Percentiles rank a stretch among this genome's conserved stretches.
phyloP scores from a whole-genome alignment of 2,888 invertebrate genomes.

The Cephus spinipes region DNA sequence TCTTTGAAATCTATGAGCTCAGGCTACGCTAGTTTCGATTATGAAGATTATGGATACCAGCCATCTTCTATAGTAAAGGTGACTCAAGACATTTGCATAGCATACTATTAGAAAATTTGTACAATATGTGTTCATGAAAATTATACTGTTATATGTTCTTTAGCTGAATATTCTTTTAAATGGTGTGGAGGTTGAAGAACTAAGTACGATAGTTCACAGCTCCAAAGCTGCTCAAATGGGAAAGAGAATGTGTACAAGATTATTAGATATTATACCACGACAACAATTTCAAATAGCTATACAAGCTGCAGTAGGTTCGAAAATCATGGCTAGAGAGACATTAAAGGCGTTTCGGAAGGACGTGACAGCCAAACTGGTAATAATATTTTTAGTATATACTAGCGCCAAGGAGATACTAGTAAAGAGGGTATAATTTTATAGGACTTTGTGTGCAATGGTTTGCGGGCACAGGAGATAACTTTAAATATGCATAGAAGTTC shows the following conservation, averaged over 20 bases:
- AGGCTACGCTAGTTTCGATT: conserved; percentile 96
- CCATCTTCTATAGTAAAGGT: conserved; percentile 83
- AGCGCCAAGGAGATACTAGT: neutral
- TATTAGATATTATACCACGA: conserved; percentile 87
- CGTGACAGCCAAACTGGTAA: conserved; percentile 92
- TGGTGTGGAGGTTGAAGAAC: conserved; percentile 83
- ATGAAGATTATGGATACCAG: conserved; percentile 89
- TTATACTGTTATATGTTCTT: conserved; percentile 21
- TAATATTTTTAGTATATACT: neutral
- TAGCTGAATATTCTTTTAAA: conserved; percentile 85
- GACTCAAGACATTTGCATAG: conserved; percentile 44
- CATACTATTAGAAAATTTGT: neutral
- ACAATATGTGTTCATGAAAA: neutral
- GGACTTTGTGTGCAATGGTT: neutral
- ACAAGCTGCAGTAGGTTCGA: conserved; percentile 84
- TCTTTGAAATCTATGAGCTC: conserved; percentile 88
- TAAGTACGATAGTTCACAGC: conserved; percentile 83
- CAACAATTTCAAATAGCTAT: conserved; percentile 84
- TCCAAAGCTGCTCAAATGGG: conserved; percentile 76
- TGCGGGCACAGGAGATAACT: neutral
- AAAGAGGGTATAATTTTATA: neutral
- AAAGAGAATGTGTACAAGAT: conserved; percentile 77
- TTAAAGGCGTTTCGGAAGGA: conserved; percentile 91
- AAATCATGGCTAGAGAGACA: conserved; percentile 86
- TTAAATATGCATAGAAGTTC: neutral